Evolutionary conservation across 2,888 invertebrate species (phyloP).

Genomic region (Eristalis pertinax): DNA sequence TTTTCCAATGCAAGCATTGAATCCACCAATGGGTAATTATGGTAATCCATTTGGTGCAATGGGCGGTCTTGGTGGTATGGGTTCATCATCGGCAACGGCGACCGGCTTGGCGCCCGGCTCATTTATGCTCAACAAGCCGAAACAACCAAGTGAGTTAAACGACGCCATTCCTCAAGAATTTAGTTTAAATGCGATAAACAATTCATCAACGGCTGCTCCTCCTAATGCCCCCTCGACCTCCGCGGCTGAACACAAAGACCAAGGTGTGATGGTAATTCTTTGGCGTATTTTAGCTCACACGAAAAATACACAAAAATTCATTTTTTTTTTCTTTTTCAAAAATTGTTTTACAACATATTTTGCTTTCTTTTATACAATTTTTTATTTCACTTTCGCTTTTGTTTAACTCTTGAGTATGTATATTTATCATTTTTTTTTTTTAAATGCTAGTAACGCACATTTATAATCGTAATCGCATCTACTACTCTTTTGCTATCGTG

Average conservation of each 20-base stretch:
- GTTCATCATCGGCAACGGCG: conserved; percentile 77
- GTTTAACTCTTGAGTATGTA: background rate
- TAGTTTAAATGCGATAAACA: conserved; percentile 71
- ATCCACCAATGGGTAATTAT: conserved; percentile 81
- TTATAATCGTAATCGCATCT: background rate
- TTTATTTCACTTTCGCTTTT: background rate
- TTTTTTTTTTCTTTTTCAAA: background rate
- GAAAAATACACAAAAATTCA: conserved; percentile 49
- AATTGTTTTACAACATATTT: conserved; percentile 19
- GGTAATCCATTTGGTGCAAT: conserved; percentile 81
- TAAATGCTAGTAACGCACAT: background rate
- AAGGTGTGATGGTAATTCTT: conserved; percentile 82
- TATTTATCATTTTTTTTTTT: background rate
- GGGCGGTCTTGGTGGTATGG: conserved; percentile 81
- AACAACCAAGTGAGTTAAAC: conserved; percentile 86
- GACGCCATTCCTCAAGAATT: conserved; percentile 75
- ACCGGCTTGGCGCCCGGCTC: conserved; percentile 80
- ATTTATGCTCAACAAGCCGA: conserved; percentile 81
- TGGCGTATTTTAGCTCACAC: conserved; percentile 70
- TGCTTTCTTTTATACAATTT: background rate
- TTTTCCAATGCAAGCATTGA: conserved; percentile 88
- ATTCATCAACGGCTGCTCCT: conserved; percentile 73
- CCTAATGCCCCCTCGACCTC: conserved; percentile 76
- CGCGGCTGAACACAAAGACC: conserved; percentile 82
- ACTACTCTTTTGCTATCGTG: background rate